Evolutionary conservation across 2,888 invertebrate genomes (phyloP), one percentile per base, ranked within the genome.

Genomic region (Caenorhabditis sp.): DNA sequence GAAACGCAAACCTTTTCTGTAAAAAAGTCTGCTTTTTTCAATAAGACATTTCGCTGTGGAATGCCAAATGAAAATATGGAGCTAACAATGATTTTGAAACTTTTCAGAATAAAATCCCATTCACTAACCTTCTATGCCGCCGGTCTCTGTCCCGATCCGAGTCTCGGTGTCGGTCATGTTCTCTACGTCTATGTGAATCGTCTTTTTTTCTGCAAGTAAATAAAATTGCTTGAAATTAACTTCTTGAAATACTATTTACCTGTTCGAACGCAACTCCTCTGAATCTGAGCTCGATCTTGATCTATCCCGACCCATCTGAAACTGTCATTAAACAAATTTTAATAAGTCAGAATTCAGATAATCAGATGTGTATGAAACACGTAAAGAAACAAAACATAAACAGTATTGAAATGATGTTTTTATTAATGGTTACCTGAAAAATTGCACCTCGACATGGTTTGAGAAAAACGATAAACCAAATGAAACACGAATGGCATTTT

Each of bases 271-370:
- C 18, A 67, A 40, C 2, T 80, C 80, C 20, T 80, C 80, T 5
- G 80, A 67, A 50, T 72, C 72, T 22, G 80, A 72, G 37, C 76
- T 76, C 2, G 76, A 76, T 40, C 58, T 60, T 4, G 80, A 80
- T 64, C 68, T 51, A 51, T 80, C 80, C 1, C 80, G 53, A n/a
- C 68, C 80, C 80, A 80, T 80, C 80, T 80, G 40, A 65, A 72
- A 47, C 15, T 9, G 5, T 22, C 4, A 11, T 35, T 44, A 15
- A n/a, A n/a, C n/a, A n/a, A n/a, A n/a, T n/a, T n/a, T n/a, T n/a
- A n/a, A n/a, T n/a, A n/a, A n/a, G n/a, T n/a, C n/a, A n/a, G n/a
- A n/a, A n/a, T n/a, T n/a, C n/a, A n/a, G n/a, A n/a, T n/a, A n/a
- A n/a, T n/a, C n/a, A n/a, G n/a, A n/a, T n/a, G n/a, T n/a, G n/a